These are phyloP conservation scores for Passer domesticus DNA, from an alignment of 2,113 vertebrate genomes.

Conservation along the genomic window DNA sequence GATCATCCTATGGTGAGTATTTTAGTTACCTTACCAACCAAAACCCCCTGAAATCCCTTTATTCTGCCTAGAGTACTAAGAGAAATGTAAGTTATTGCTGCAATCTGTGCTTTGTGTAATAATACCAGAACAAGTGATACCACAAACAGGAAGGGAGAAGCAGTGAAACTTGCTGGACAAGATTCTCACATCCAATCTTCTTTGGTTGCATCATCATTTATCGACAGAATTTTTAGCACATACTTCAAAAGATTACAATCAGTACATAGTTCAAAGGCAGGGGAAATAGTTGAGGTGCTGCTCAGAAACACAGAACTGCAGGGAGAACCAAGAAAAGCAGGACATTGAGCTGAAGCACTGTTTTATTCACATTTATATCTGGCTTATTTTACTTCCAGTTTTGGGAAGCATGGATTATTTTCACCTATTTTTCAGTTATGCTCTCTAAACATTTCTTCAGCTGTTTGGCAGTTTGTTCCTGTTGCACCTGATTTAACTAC, in stretches of 20 bases:
- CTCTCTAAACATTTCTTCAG: background rate
- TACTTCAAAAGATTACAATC: background rate
- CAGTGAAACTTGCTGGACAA: slow-evolving; percentile 1
- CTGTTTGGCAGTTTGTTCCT: background rate
- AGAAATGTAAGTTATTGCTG: background rate
- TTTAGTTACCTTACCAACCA: background rate
- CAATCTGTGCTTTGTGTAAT: background rate
- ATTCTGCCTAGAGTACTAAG: background rate
- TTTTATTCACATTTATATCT: background rate
- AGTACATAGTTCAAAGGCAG: background rate
- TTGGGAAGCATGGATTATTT: background rate
- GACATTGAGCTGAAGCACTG: background rate
- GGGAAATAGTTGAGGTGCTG: background rate
- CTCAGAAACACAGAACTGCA: background rate
- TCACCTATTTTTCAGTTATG: background rate
- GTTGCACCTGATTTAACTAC: background rate
- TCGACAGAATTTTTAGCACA: background rate
- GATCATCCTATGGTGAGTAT: slow-evolving; percentile 85
- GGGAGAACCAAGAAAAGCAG: background rate
- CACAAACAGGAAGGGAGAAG: slow-evolving; percentile 7
- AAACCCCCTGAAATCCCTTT: background rate
- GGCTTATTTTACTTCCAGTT: background rate
- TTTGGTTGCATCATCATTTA: background rate
- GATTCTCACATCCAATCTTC: background rate
- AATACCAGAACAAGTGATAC: background rate